phyloP scores from a whole-genome alignment of 1,140 invertebrate species.

The Ceratina japonica region DNA sequence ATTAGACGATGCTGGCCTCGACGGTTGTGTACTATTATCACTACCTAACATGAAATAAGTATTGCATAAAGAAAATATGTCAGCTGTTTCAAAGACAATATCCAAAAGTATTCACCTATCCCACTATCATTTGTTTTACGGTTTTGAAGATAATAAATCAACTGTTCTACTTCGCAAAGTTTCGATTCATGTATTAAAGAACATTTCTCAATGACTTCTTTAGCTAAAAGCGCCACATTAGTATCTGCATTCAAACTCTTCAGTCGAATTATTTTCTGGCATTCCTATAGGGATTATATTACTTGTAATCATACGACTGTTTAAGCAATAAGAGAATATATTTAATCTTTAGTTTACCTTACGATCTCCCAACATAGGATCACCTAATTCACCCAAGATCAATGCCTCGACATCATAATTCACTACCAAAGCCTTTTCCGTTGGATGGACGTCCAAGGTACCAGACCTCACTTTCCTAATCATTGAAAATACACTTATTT shows the following conservation, averaged over 20 bases:
- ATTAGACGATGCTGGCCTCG: conserved; percentile 74
- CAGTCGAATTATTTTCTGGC: conserved; percentile 91
- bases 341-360: conserved; percentile 80
- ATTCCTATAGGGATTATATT: conserved; percentile 79
- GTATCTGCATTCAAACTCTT: conserved; percentile 90
- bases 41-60: conserved; percentile 55
- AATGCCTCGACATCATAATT: conserved; percentile 94
- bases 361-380: conserved; percentile 91
- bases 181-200: conserved; percentile 92
- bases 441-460: conserved; percentile 93
- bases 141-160: conserved; percentile 95
- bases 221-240: conserved; percentile 89
- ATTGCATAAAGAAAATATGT: conserved; percentile 1
- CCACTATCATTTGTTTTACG: conserved; percentile 82
- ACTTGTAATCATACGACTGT: conserved; percentile 24
- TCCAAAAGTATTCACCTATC: conserved; percentile 39
- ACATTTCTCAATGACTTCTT: conserved; percentile 94
- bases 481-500: conserved; percentile 16
- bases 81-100: background rate
- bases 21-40: conserved; percentile 64
- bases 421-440: conserved; percentile 92
- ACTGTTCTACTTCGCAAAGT: conserved; percentile 91
- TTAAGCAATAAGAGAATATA: background rate
- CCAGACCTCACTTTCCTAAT: conserved; percentile 89
- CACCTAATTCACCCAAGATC: conserved; percentile 90